Base-by-base conservation (phyloP, 1,140 invertebrate genomes). In the Solenopsis fugax region DNA sequence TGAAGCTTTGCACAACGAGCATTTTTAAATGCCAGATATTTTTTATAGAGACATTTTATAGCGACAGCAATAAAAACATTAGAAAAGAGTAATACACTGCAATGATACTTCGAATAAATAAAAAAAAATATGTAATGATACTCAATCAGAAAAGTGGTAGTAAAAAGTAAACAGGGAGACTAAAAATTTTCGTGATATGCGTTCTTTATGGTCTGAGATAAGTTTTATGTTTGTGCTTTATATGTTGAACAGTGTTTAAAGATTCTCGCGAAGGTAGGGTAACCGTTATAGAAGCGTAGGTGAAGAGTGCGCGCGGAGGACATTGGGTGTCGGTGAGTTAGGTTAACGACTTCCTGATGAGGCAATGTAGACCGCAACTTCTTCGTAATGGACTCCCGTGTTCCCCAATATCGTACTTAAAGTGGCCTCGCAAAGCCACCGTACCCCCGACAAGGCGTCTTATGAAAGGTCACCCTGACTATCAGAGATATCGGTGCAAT, bases 301-400 rank as follows among this genome's bases (percentile, higher is more conserved):
- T 18, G 29, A 24, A 41, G 72, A 21, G 60, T 48, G 65, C 52
- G 65, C 52, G 69, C 45, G 60, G 34, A 69, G 81, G 78, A 69
- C 45, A 29, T 58, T 60, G 87, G 76, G 82, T 88, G 89, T 86
- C 88, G 87, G 71, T 76, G 90, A 84, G 81, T 86, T 86, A 76
- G 86, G 90, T 93, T 95, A 95, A 95, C 93, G 95, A 95, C 93
- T 94, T 94, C 94, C 93, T 94, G 94, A 95, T 94, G 94, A 94
- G 94, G 90, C 93, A 87, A 92, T 91, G 89, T 87, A 91, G 88
- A 89, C 91, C 91, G 77, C 93, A 94, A 92, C 89, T 93, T 93
- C 89, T 92, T 94, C 92, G 90, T 93, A 94, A 94, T 94, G 92
- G 91, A 94, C 93, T 93, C 86, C 65, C 87, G 87, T 87, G 85